phyloP scores from a whole-genome alignment of 2,888 invertebrate species.

The Oligia fasciuncula region DNA sequence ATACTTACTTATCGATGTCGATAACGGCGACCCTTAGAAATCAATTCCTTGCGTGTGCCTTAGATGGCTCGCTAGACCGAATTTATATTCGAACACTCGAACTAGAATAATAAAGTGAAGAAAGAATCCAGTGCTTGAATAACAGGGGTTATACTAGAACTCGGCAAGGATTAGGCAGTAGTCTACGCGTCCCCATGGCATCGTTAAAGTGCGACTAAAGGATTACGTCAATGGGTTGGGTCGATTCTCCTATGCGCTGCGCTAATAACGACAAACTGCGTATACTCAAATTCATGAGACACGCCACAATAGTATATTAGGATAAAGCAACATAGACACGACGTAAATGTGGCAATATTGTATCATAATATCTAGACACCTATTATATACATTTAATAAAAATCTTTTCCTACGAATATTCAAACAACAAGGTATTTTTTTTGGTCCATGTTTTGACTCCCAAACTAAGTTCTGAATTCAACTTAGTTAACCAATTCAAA shows the following conservation, averaged over 20 bases:
- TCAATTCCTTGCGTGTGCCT: not conserved
- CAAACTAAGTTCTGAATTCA: constrained; percentile 11
- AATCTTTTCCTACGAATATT: not conserved
- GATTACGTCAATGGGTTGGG: constrained; percentile 32
- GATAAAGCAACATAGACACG: constrained; percentile 11
- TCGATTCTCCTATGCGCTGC: constrained; percentile 23
- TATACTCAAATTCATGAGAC: not conserved
- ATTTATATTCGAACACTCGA: not conserved
- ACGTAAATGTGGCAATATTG: not conserved
- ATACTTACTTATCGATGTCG: not conserved
- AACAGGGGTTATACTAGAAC: not conserved
- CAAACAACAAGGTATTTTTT: not conserved
- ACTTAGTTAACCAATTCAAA: not conserved
- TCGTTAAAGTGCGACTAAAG: constrained; percentile 15
- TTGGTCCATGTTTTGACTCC: not conserved
- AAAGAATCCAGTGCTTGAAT: not conserved
- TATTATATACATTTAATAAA: not conserved
- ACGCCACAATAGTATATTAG: constrained; percentile 22
- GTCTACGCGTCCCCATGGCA: not conserved
- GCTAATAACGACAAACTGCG: constrained; percentile 35
- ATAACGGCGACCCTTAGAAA: not conserved
- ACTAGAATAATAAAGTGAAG: not conserved
- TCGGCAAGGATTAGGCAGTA: not conserved
- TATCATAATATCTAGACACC: not conserved
- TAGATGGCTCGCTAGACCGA: not conserved